Evolutionary conservation across 2,888 invertebrate genomes (phyloP).

Genomic region (Chirona hameri): DNA sequence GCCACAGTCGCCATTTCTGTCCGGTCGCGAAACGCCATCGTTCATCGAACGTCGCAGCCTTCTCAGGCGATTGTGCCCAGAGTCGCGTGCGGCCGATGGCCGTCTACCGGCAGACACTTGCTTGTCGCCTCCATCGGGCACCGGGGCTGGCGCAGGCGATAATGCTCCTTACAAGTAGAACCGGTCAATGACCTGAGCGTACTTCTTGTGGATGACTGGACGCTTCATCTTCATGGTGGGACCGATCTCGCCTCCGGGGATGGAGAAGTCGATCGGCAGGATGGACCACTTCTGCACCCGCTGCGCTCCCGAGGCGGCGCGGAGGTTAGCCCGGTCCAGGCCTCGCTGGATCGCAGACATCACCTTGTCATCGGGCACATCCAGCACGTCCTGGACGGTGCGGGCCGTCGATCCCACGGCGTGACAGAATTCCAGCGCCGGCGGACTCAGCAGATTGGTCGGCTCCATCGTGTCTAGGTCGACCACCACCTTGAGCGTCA

Average conservation of each 20-base stretch:
- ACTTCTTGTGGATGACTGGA: constrained; percentile 70
- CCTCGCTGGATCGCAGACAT: constrained; percentile 73
- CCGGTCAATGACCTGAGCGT: constrained; percentile 48
- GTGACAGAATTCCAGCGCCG: constrained; percentile 64
- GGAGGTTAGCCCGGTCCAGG: constrained; percentile 69
- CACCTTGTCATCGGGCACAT: constrained; percentile 47
- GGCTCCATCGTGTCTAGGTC: constrained; percentile 69
- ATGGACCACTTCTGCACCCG: constrained; percentile 82
- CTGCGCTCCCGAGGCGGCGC: constrained; percentile 81
- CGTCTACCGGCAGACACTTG: too few species aligned
- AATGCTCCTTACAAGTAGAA: constrained; percentile 34
- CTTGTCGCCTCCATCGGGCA: too few species aligned
- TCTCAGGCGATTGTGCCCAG: too few species aligned
- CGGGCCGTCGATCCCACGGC: constrained; percentile 37
- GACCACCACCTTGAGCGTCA: constrained; percentile 73
- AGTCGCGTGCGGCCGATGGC: too few species aligned
- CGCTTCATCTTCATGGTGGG: constrained; percentile 85
- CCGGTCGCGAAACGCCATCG: too few species aligned
- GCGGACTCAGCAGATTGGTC: constrained; percentile 61
- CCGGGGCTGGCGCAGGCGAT: too few species aligned
- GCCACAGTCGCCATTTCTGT: too few species aligned
- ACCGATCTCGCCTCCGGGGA: constrained; percentile 84
- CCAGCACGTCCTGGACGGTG: constrained; percentile 39
- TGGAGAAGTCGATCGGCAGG: constrained; percentile 78
- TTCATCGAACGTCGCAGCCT: too few species aligned